These are phyloP conservation scores for Megalops atlanticus DNA, from an alignment of 2,113 vertebrate genomes.

Conservation along the genomic window DNA sequence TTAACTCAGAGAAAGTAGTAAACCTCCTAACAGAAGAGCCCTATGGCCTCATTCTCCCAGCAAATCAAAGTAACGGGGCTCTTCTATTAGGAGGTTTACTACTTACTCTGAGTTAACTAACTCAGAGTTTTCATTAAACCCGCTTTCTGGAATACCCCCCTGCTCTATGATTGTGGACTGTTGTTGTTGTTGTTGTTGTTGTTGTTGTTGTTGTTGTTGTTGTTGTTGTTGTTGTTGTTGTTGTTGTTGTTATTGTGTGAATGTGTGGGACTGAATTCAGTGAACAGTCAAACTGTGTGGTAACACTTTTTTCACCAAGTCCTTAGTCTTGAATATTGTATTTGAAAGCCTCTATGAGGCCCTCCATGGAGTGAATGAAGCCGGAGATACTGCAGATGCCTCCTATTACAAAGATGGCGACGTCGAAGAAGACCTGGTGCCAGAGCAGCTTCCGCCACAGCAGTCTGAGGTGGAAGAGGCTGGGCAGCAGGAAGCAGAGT, in stretches of 20 bases:
- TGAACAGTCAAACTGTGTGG: slow-evolving; percentile 54
- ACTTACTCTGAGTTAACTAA: too few relatives aligned
- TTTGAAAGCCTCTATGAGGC: slow-evolving; percentile 92
- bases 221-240: background rate
- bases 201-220: background rate
- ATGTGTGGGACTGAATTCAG: slow-evolving; percentile 46
- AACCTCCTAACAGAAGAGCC: too few relatives aligned
- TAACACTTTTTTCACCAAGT: slow-evolving; percentile 56
- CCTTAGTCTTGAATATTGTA: slow-evolving; percentile 86
- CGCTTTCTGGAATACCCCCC: too few relatives aligned
- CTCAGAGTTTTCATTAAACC: too few relatives aligned
- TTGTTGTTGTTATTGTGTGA: background rate
- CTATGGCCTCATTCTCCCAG: too few relatives aligned
- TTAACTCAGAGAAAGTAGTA: too few relatives aligned
- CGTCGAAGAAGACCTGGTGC: slow-evolving; percentile 99
- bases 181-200: too few relatives aligned
- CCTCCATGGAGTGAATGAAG: slow-evolving; percentile 96
- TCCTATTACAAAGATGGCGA: slow-evolving; percentile 97
- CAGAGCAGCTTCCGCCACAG: slow-evolving; percentile 95
- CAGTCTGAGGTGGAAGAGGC: slow-evolving; percentile 96
- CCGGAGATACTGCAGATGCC: slow-evolving; percentile 98
- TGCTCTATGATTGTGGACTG: too few relatives aligned
- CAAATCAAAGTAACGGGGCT: too few relatives aligned
- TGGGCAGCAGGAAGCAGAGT: slow-evolving; percentile 96
- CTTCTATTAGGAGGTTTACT: too few relatives aligned